phyloP scores from a whole-genome alignment of 2,113 vertebrate genomes.

The Mesoclemmys tuberculata region DNA sequence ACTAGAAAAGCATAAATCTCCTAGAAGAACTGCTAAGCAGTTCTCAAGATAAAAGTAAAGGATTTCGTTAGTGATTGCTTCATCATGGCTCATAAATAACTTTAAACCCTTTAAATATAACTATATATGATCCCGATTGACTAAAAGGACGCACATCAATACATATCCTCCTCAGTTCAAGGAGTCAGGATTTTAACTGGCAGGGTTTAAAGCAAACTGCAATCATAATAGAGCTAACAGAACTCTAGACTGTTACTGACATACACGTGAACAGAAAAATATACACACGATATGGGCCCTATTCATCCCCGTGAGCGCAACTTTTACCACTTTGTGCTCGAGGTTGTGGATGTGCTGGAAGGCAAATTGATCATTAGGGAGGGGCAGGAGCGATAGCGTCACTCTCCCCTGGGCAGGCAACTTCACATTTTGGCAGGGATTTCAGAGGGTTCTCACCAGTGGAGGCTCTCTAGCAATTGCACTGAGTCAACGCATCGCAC shows the following conservation, averaged over 20 bases:
- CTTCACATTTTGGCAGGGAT: neutral
- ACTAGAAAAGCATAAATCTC: neutral
- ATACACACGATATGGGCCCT: neutral
- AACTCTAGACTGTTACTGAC: neutral
- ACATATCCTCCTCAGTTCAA: slow-evolving; percentile 25
- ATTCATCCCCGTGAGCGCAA: neutral
- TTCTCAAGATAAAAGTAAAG: neutral
- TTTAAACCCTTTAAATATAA: slow-evolving; percentile 21
- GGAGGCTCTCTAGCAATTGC: too few relatives aligned
- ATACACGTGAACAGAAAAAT: neutral
- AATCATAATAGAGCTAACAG: slow-evolving; percentile 36
- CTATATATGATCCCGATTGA: neutral
- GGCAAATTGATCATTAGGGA: neutral
- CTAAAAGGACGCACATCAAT: neutral
- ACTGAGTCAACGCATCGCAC: neutral
- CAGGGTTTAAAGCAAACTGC: neutral
- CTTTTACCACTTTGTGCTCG: neutral
- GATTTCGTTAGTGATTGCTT: slow-evolving; percentile 38
- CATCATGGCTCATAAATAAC: slow-evolving; percentile 50
- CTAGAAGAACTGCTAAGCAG: neutral
- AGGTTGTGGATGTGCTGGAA: neutral
- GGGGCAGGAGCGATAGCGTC: neutral
- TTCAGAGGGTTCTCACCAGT: neutral
- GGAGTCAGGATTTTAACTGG: slow-evolving; percentile 22
- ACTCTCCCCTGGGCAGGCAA: neutral